Evolutionary conservation across 2,888 invertebrate genomes (phyloP), one percentile per base, ranked within the genome.

Genomic region (Campoletis raptor): DNA sequence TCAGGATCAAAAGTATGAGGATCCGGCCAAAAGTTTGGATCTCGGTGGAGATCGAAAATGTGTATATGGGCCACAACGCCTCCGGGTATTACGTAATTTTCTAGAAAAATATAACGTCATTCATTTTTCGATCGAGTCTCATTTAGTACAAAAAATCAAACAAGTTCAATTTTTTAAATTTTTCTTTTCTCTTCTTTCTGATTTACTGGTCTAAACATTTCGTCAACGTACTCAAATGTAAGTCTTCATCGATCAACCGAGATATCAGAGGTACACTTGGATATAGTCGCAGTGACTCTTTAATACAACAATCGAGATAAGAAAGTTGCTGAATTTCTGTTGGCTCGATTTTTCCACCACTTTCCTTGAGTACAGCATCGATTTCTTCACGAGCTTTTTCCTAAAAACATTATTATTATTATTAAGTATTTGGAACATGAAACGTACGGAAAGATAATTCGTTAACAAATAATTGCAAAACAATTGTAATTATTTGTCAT

Each of bases 221-320:
- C 42, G 18, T n/a, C 0, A 12, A 83, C 76, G 48, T 87, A 90
- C 90, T 89, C 48, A 90, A 74, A 42, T 83, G 87, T 18, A 96
- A 94, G 89, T 95, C 95, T 91, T 96, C 96, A 0, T 94, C 94
- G 67, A 97, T 91, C 66, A 91, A 92, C 78, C 97, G 95, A 7
- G 96, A 95, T 90, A 97, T 95, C 89, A 96, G 95, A 40, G 96
- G 96, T 8, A 97, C 96, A 89, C 96, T 96, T 2, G 97, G 97
- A 88, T 96, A 96, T 15, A 97, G 92, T 73, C 97, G 94, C 74
- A 97, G 90, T 0, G 96, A 95, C 91, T 97, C 97, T 92, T 97
- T 97, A 77, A 97, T 96, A 89, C 96, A 96, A 89, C 96, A 96
- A 89, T 97, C 97, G 88, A 97, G 94, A 90, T 96, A 97, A 83